Conservation (phyloP, 2,113 vertebrate genomes). For the Macrotis lagotis region DNA sequence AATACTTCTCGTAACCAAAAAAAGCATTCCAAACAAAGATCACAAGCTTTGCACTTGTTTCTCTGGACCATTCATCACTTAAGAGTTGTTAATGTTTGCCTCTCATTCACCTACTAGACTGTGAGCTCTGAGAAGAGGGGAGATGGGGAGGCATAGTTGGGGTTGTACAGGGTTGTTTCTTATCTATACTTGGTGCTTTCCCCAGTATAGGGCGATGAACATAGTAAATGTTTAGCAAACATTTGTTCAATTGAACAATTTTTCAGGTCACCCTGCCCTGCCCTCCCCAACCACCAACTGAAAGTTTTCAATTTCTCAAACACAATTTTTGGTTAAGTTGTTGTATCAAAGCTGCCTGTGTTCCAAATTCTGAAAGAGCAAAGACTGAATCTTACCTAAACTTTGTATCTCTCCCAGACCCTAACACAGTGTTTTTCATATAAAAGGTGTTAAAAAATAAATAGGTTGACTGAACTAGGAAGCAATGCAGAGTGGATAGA, state of each 20-base stretch:
- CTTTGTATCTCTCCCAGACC: not conserved
- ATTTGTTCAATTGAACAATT: not conserved
- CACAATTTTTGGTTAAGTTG: not conserved
- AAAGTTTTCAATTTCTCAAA: not conserved
- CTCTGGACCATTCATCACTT: not conserved
- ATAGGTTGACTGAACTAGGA: not conserved
- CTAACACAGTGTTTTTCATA: not conserved
- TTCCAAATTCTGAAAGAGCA: not conserved
- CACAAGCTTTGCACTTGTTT: not conserved
- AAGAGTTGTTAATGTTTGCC: not conserved
- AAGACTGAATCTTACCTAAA: not conserved
- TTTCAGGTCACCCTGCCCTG: not conserved
- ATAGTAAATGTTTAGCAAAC: not conserved
- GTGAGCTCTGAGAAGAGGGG: not conserved
- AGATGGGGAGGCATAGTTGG: too few relatives aligned
- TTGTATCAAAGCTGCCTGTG: not conserved
- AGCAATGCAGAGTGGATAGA: not conserved
- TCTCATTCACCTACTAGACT: not conserved
- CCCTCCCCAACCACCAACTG: not conserved
- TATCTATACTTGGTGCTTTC: not conserved
- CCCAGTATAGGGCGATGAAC: not conserved
- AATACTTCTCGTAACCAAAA: not conserved
- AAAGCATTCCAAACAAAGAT: not conserved
- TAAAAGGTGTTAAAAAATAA: not conserved
- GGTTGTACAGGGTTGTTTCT: not conserved